Conservation (phyloP, 2,797 vertebrate genomes). For the Remorina albescens region DNA sequence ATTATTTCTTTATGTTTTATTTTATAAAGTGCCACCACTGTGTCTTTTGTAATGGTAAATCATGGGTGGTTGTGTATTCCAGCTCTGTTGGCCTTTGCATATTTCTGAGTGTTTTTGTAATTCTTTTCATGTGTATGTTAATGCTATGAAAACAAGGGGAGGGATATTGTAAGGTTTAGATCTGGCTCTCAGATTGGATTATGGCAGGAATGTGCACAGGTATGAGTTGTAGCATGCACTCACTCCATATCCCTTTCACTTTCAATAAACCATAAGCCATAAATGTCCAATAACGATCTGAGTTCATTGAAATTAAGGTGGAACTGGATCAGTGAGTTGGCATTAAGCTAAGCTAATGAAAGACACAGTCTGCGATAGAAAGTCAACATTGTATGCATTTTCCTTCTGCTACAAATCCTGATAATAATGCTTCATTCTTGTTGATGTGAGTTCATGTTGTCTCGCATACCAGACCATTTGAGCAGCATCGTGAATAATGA, state of each 20-base stretch:
- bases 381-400: slow-evolving; percentile 9
- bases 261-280: slow-evolving; percentile 49
- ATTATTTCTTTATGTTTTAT: slow-evolving; percentile 5
- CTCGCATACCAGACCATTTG: slow-evolving; percentile 52
- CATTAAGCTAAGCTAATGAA: slow-evolving; percentile 3
- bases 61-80: not conserved
- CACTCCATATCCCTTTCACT: slow-evolving; percentile 47
- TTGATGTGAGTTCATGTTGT: slow-evolving; percentile 47
- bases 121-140: slow-evolving; percentile 27
- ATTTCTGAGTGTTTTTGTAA: not conserved
- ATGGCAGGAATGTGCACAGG: slow-evolving; percentile 81
- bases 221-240: slow-evolving; percentile 77
- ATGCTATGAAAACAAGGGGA: slow-evolving; percentile 51
- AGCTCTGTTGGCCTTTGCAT: not conserved
- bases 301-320: slow-evolving; percentile 50
- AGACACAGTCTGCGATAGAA: slow-evolving; percentile 17
- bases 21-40: slow-evolving; percentile 6
- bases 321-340: slow-evolving; percentile 30
- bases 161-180: slow-evolving; percentile 70
- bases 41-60: not conserved
- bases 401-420: slow-evolving; percentile 5
- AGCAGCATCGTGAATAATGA: slow-evolving; percentile 71
- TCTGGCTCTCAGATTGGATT: slow-evolving; percentile 67
- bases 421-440: slow-evolving; percentile 48
- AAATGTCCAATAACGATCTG: slow-evolving; percentile 55